These are phyloP conservation scores for Verasper variegatus DNA, from an alignment of 2,113 vertebrate species.

Conservation along the genomic window DNA sequence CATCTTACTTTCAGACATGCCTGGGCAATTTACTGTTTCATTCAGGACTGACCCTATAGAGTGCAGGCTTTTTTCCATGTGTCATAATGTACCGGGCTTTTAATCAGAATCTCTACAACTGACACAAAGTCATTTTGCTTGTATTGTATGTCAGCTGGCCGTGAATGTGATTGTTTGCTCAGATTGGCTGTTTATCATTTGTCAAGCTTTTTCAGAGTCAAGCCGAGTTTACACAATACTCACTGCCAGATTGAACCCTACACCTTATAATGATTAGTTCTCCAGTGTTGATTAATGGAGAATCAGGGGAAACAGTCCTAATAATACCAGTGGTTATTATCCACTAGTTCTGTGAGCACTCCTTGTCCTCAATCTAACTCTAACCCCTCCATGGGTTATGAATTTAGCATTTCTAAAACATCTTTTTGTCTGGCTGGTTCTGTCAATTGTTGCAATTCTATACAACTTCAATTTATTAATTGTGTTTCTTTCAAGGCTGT, in stretches of 20 bases:
- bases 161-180: constrained; percentile 30
- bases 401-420: constrained; percentile 8
- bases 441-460: constrained; percentile 35
- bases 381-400: background rate
- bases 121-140: background rate
- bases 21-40: constrained; percentile 59
- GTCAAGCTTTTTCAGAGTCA: constrained; percentile 26
- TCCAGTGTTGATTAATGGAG: constrained; percentile 25
- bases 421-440: constrained; percentile 8
- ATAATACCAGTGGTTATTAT: background rate
- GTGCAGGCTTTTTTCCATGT: background rate
- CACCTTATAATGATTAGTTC: constrained; percentile 31
- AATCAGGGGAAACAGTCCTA: background rate
- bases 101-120: constrained; percentile 28
- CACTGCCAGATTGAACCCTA: constrained; percentile 34
- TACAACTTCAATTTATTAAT: constrained; percentile 41
- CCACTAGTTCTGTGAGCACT: background rate
- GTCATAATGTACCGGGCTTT: constrained; percentile 12
- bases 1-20: constrained; percentile 64
- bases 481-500: constrained; percentile 53
- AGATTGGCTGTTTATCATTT: constrained; percentile 32
- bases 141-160: constrained; percentile 19
- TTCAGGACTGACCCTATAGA: constrained; percentile 35
- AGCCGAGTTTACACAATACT: constrained; percentile 41
- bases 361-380: background rate